These are phyloP conservation scores for Amblyteles armatorius DNA, from an alignment of 2,888 invertebrate genomes.

Conservation along the genomic window DNA sequence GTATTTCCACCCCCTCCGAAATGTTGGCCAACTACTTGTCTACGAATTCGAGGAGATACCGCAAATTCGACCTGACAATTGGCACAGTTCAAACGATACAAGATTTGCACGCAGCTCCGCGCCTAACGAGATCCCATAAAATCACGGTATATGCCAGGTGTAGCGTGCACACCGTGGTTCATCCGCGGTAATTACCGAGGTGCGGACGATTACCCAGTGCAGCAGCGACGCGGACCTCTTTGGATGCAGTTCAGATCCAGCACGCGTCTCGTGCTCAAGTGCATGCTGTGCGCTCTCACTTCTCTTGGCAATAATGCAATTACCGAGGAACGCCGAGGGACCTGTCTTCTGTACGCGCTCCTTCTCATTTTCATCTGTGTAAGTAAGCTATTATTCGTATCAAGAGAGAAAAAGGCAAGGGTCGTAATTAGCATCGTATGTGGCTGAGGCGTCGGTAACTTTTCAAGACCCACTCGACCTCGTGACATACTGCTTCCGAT, in stretches of 20 bases:
- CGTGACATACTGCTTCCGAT: conserved; percentile 65
- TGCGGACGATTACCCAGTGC: conserved; percentile 69
- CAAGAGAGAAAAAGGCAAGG: conserved; percentile 36
- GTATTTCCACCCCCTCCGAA: neutral
- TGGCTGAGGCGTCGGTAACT: conserved; percentile 36
- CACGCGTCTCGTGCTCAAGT: conserved; percentile 69
- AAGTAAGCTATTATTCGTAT: conserved; percentile 54
- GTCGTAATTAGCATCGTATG: conserved; percentile 53
- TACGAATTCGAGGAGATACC: neutral
- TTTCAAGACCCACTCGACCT: conserved; percentile 70
- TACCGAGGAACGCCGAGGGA: conserved; percentile 66
- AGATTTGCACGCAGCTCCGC: conserved; percentile 33
- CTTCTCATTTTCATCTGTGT: conserved; percentile 33
- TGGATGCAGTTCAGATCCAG: conserved; percentile 59
- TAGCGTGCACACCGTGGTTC: conserved; percentile 51
- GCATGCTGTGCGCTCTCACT: conserved; percentile 45
- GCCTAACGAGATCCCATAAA: conserved; percentile 71
- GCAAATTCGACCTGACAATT: neutral
- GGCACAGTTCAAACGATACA: conserved; percentile 37
- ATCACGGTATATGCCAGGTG: conserved; percentile 54
- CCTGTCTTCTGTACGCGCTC: conserved; percentile 35
- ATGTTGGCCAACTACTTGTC: neutral
- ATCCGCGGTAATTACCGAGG: conserved; percentile 70
- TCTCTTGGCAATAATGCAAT: conserved; percentile 71
- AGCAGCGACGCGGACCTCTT: conserved; percentile 46